phyloP scores from a whole-genome alignment of 2,113 vertebrate species.

The Origma solitaria region DNA sequence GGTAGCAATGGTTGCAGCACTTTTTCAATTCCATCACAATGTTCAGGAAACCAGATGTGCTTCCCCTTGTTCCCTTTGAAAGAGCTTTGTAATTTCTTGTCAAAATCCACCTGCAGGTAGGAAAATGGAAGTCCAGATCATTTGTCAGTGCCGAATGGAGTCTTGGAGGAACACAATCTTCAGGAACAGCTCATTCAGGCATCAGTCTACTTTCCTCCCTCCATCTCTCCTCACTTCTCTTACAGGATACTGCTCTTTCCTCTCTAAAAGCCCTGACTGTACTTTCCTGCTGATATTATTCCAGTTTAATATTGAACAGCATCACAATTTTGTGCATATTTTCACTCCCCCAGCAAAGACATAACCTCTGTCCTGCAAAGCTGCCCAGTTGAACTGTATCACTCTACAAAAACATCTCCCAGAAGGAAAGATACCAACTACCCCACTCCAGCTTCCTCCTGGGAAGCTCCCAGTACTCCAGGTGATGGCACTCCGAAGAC shows the following conservation, averaged over 20 bases:
- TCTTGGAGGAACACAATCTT: not conserved
- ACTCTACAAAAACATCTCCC: not conserved
- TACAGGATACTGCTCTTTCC: not conserved
- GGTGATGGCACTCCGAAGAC: not conserved
- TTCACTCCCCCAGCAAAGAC: not conserved
- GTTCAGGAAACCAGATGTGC: conserved; percentile 95
- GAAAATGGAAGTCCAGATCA: not conserved
- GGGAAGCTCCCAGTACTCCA: not conserved
- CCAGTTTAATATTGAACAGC: not conserved
- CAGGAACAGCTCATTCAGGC: not conserved
- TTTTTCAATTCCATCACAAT: conserved; percentile 99
- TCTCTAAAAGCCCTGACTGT: not conserved
- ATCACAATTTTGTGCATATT: not conserved
- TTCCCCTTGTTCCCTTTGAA: conserved; percentile 88
- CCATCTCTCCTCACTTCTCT: not conserved
- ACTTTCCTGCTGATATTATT: not conserved
- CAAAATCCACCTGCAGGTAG: conserved; percentile 89
- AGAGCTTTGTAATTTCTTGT: conserved; percentile 98
- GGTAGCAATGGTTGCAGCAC: conserved; percentile 95
- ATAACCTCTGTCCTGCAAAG: not conserved
- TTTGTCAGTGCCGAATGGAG: not conserved
- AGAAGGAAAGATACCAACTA: not conserved
- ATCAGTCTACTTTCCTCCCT: not conserved
- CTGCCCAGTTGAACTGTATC: not conserved
- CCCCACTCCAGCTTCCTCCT: not conserved